Conservation (phyloP, 2,113 vertebrate species). For the Scopus umbretta region DNA sequence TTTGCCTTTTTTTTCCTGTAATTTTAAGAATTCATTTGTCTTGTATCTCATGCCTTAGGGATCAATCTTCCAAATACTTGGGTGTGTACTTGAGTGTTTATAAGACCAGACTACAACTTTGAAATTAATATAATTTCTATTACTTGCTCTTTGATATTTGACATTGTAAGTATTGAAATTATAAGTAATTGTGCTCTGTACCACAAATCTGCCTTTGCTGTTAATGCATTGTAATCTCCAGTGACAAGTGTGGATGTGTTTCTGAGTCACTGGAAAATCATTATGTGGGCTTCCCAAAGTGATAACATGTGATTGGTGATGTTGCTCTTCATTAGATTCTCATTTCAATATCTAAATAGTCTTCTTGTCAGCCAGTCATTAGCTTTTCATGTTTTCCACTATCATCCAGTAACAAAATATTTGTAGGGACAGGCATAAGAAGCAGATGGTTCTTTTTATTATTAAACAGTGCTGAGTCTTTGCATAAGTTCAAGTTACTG, state of each 20-base stretch:
- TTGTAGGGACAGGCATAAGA: background rate
- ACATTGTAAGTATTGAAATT: background rate
- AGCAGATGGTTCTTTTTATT: constrained; percentile 32
- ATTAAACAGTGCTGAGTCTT: constrained; percentile 9
- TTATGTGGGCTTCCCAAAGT: constrained; percentile 25
- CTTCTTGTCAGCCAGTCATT: background rate
- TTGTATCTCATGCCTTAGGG: background rate
- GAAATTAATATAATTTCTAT: background rate
- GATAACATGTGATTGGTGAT: background rate
- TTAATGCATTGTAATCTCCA: background rate
- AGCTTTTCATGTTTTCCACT: constrained; percentile 17
- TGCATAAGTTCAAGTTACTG: constrained; percentile 8
- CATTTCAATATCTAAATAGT: constrained; percentile 21
- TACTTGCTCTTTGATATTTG: constrained; percentile 9
- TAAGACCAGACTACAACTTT: background rate
- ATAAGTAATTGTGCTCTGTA: background rate
- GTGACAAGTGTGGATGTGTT: constrained; percentile 37
- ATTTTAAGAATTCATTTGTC: background rate
- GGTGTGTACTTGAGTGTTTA: background rate
- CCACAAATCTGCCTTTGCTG: background rate
- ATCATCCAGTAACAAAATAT: background rate
- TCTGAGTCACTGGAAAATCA: constrained; percentile 51
- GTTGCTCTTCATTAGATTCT: constrained; percentile 45
- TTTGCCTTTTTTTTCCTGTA: background rate
- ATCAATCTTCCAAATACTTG: background rate